Percentiles rank a stretch among this genome's conserved stretches.
Conservation (phyloP, 1,140 invertebrate species). For the Leptinotarsa lineolata region DNA sequence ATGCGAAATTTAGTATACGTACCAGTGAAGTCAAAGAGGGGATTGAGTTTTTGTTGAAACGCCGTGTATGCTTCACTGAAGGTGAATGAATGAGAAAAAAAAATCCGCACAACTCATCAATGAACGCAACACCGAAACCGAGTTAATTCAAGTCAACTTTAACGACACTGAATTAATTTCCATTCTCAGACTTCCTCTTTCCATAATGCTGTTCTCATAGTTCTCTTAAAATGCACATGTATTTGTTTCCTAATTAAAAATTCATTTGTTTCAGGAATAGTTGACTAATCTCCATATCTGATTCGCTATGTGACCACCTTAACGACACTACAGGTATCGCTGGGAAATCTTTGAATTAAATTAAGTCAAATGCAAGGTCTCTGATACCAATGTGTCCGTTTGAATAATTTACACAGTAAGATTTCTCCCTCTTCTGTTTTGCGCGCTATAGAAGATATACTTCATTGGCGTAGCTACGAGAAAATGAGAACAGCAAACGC, state of each 20-base stretch:
- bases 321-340: conserved; percentile 50
- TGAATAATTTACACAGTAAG: conserved; percentile 45
- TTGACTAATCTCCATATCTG: conserved; percentile 53
- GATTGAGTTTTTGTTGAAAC: no score
- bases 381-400: conserved; percentile 41
- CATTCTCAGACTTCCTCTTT: conserved; percentile 20
- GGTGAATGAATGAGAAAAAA: not conserved
- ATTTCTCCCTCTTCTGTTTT: conserved; percentile 37
- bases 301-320: conserved; percentile 52
- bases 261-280: conserved; percentile 50
- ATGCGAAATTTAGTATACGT: no score
- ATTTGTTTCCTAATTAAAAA: conserved; percentile 51
- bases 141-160: conserved; percentile 19
- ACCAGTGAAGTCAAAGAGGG: no score
- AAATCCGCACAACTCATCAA: not conserved
- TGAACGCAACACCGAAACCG: not conserved
- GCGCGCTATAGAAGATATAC: not conserved
- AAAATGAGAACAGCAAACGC: no score
- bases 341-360: conserved; percentile 53
- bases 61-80: no score
- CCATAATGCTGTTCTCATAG: conserved; percentile 34
- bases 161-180: conserved; percentile 24
- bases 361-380: conserved; percentile 51
- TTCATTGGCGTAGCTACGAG: not conserved
- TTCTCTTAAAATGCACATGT: conserved; percentile 48